Percentiles rank a stretch among this genome's conserved stretches.
Evolutionary conservation across 2,797 vertebrate species (phyloP).

Genomic region (Sylvia borin): DNA sequence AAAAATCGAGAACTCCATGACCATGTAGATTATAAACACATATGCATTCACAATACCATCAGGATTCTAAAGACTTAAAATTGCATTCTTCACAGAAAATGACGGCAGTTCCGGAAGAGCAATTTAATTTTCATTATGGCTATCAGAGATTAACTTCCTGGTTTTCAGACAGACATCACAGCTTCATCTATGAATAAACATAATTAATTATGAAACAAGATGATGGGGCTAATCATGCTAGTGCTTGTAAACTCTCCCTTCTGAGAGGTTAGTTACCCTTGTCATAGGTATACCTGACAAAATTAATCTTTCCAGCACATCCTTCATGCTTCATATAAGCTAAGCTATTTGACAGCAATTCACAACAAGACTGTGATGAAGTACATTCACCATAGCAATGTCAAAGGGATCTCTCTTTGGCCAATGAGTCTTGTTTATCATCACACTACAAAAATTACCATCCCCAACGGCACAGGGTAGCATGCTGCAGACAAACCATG

Average conservation of each 20-base stretch:
- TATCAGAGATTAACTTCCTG: not conserved
- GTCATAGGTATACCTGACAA: conserved; percentile 29
- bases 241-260: conserved; percentile 16
- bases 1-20: not conserved
- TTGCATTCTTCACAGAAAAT: not conserved
- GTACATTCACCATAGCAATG: not conserved
- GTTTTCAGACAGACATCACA: not conserved
- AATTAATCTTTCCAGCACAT: conserved; percentile 49
- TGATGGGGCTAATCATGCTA: conserved; percentile 12
- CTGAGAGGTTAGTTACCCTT: conserved; percentile 15
- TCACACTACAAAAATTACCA: not conserved
- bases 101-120: not conserved
- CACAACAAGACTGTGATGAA: conserved; percentile 41
- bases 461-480: not conserved
- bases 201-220: conserved; percentile 53
- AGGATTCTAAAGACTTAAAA: not conserved
- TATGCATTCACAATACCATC: not conserved
- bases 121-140: not conserved
- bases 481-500: not conserved
- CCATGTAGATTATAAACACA: not conserved
- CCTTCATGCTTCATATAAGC: not conserved
- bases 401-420: conserved; percentile 3
- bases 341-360: conserved; percentile 35
- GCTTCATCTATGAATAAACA: conserved; percentile 5
- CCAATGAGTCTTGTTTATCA: conserved; percentile 5